Evolutionary conservation across 2,113 vertebrate species (phyloP), one percentile per base, ranked within the genome.

Genomic region (Tachysurus fulvidraco): DNA sequence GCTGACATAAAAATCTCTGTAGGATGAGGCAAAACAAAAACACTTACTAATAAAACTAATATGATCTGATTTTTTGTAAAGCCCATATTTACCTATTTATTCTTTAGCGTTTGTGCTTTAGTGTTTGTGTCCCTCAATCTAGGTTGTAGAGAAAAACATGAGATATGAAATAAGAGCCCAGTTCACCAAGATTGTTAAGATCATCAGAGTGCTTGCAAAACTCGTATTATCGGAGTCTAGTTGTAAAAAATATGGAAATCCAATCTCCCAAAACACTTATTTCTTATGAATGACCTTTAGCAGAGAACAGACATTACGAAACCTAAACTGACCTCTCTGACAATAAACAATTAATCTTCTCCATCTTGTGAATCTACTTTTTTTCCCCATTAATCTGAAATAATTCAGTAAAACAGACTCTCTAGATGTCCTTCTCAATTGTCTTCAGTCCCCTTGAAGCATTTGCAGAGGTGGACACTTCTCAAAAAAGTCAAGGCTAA

Each of bases 401-500:
- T 25, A 84, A 81, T 12, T 44, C 54, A 46, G 65, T 30, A 0
- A 65, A 82, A 30, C 57, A 57, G 16, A 59, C 86, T 46, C 23
- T 84, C 82, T 50, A 13, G 46, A 80, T 55, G 30, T 3, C 59
- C n/a, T 84, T 60, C 41, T 44, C 65, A 17, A 64, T 80, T 9
- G 28, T 79, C 85, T 83, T n/a, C 55, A 76, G 78, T 84, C 30
- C 21, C 30, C 60, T 30, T 76, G 85, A 62, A 86, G n/a, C 60
- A 78, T 7, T 7, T 67, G 11, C 50, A 86, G 84, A 77, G 54
- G 23, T 65, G 77, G 46, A 50, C 13, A 17, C 50, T 81, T 89
- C 87, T 73, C 60, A 90, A 73, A 85, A n/a, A 71, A 52, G 82
- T 81, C 87, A 83, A 88, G 50, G 86, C 81, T 86, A 28, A 85